Base-by-base conservation (phyloP, 2,797 vertebrate species). In the Halcyon chelicuti region DNA sequence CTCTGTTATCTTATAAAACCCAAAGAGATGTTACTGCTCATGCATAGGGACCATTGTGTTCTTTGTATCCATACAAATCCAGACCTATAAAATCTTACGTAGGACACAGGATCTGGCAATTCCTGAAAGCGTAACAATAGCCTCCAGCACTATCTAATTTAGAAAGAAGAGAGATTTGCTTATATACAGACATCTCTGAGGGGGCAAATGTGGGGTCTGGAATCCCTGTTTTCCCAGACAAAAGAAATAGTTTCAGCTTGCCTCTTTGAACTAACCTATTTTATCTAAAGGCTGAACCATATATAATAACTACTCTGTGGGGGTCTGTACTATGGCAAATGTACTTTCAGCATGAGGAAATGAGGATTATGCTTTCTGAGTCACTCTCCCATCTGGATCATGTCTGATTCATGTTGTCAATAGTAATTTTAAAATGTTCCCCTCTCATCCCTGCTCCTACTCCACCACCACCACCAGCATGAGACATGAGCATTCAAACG, bases 281-380 rank as follows among this genome's bases (percentile, higher is more conserved):
- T 16, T 65, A 13, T 28, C 37, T 74, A 31, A 89, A 47, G 6
- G 5, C 17, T 62, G 42, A 82, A 66, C 13, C 17, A 66, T 47
- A 37, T 15, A 10, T 47, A 88, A 58, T 16, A 81, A 73, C 14
- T 26, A 10, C 6, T 85, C 52, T 44, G 25, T 37, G 31, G 18
- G 26, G 18, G 4, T 25, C 70, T 71, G n/a, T 71, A 40, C 52
- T 79, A 37, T 0, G 3, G 51, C 62, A 92, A 73, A 78, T 65
- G 72, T 70, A 74, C 72, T 82, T 88, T 73, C 60, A 85, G 19
- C 44, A 52, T 76, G 72, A 63, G 67, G 35, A 96, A 91, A 87
- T 40, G 25, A 87, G 35, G 10, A 82, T 79, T 52, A 72, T 42
- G 21, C 14, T 70, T 94, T 89, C 91, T 94, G 93, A 94, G 47